Evolutionary conservation across 2,113 vertebrate species (phyloP).

Genomic region (Gallinago paraguaiae): DNA sequence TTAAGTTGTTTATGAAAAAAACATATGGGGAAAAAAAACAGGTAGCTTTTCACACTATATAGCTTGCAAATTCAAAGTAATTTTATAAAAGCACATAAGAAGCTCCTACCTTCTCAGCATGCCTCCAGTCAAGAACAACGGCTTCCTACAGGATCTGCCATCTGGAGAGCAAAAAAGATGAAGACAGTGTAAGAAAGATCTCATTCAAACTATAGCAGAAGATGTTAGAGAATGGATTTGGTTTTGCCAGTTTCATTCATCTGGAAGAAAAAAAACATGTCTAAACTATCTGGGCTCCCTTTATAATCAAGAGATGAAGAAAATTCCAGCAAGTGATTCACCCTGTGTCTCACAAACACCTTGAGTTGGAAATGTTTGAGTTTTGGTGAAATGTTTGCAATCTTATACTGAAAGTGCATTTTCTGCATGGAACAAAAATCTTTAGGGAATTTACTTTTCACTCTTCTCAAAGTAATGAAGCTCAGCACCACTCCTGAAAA

Average conservation of each 20-base stretch:
- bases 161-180: background rate
- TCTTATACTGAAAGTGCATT: background rate
- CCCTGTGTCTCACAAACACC: background rate
- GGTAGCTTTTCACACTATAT: background rate
- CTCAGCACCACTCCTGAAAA: background rate
- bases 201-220: background rate
- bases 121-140: background rate
- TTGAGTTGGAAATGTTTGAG: background rate
- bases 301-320: background rate
- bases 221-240: background rate
- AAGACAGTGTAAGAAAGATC: background rate
- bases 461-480: background rate
- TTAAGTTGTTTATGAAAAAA: background rate
- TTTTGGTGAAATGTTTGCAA: background rate
- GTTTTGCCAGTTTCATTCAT: background rate
- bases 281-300: background rate
- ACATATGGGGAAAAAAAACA: rapidly evolving
- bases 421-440: background rate
- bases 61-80: background rate
- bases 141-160: background rate
- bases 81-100: background rate
- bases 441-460: background rate
- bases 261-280: background rate
- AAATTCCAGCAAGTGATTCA: background rate
- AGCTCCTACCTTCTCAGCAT: background rate